A percentile compares a stretch with the other conserved stretches of the same genome.
Evolutionary conservation across 2,113 vertebrate species (phyloP).

Genomic region (Gopherus evgoodei): DNA sequence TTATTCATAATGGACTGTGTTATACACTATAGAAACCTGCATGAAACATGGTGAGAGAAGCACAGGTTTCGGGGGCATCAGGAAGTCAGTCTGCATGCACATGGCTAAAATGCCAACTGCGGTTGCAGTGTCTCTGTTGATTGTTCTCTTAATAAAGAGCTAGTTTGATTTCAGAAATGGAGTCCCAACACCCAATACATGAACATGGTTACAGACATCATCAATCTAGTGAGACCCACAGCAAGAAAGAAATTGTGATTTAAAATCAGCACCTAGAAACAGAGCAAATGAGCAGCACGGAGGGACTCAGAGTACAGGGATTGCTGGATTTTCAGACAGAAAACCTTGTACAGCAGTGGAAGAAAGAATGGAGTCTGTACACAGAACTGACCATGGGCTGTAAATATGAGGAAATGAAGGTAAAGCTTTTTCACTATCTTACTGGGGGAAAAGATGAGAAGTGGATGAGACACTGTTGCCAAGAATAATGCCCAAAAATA

Average conservation of each 20-base stretch:
- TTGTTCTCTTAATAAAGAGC: background rate
- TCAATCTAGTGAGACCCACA: background rate
- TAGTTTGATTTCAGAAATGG: background rate
- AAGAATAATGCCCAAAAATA: background rate
- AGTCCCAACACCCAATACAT: rapidly evolving
- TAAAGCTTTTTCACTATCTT: background rate
- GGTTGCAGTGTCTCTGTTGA: background rate
- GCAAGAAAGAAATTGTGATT: background rate
- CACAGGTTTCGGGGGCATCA: background rate
- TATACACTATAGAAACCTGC: background rate
- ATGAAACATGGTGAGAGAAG: background rate
- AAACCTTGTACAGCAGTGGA: background rate
- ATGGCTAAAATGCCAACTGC: background rate
- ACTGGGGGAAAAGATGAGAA: background rate
- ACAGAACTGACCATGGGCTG: rapidly evolving
- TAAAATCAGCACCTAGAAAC: background rate
- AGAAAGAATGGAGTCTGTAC: rapidly evolving
- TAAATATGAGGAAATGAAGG: background rate
- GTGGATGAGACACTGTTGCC: background rate
- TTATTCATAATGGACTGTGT: background rate
- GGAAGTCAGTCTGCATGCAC: background rate
- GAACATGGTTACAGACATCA: background rate
- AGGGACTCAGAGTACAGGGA: rapidly evolving
- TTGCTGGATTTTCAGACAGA: background rate
- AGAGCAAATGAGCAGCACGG: background rate